These are phyloP conservation scores for Agrenia bidenticulata DNA, from an alignment of 2,888 invertebrate genomes.

Conservation along the genomic window DNA sequence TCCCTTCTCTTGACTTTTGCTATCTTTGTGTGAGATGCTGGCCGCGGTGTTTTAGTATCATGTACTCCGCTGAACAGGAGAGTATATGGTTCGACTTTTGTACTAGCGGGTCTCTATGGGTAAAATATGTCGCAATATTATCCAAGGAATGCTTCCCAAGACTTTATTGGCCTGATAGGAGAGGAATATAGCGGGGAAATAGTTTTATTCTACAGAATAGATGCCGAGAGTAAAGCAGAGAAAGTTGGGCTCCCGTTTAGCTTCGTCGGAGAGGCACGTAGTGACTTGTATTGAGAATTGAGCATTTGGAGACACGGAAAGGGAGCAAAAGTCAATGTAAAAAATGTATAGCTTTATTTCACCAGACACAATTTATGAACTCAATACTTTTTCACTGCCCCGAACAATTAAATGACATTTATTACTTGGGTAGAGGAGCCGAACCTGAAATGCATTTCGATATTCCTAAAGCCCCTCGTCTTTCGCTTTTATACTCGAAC, in stretches of 20 bases:
- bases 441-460: constrained; percentile 21
- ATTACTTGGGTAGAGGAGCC: constrained; percentile 38
- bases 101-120: neutral
- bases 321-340: constrained; percentile 28
- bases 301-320: neutral
- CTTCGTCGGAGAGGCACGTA: too few relatives aligned
- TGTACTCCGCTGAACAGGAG: too few relatives aligned
- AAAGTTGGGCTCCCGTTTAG: too few relatives aligned
- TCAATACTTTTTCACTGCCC: constrained; percentile 49
- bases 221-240: too few relatives aligned
- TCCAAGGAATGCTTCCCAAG: constrained; percentile 13
- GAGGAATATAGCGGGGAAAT: neutral
- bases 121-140: constrained; percentile 22
- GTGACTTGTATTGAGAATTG: too few relatives aligned
- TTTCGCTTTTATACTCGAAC: too few relatives aligned
- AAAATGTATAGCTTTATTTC: constrained; percentile 39
- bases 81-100: too few relatives aligned
- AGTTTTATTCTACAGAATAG: too few relatives aligned
- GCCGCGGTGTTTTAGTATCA: neutral
- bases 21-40: too few relatives aligned
- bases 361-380: constrained; percentile 51
- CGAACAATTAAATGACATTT: constrained; percentile 53
- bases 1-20: constrained; percentile 18
- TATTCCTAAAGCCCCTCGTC: constrained; percentile 10
- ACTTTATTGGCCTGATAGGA: constrained; percentile 14